Evolutionary conservation across 2,113 vertebrate genomes (phyloP).

Genomic region (Mus pahari): DNA sequence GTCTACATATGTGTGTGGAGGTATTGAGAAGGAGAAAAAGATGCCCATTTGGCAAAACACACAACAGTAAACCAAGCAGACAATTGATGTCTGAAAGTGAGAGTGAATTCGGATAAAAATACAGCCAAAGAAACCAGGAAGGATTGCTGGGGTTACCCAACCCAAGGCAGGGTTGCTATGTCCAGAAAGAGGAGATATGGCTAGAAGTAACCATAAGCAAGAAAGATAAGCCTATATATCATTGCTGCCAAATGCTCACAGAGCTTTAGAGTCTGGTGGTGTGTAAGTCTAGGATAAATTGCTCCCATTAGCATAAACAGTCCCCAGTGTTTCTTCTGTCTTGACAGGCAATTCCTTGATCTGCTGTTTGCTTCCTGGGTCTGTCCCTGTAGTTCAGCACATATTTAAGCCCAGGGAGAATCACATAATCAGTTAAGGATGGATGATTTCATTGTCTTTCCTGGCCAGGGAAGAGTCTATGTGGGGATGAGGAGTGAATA

Average conservation of each 20-base stretch:
- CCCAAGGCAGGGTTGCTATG: background rate
- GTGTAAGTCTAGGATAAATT: background rate
- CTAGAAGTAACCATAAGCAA: background rate
- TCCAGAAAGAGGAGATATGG: background rate
- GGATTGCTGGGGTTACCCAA: background rate
- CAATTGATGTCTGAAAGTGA: background rate
- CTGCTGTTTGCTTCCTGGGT: background rate
- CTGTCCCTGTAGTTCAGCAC: background rate
- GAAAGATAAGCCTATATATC: background rate
- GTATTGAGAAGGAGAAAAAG: background rate
- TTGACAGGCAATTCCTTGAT: slow-evolving; percentile 21
- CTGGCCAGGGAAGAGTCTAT: background rate
- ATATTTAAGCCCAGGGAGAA: background rate
- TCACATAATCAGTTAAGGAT: background rate
- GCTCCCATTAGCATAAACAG: slow-evolving; percentile 10
- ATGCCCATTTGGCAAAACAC: background rate
- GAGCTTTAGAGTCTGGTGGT: slow-evolving; percentile 7
- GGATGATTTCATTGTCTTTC: background rate
- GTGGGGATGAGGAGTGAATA: background rate
- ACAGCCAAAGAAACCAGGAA: background rate
- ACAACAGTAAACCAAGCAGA: background rate
- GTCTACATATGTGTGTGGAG: background rate
- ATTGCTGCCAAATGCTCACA: background rate
- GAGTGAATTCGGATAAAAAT: background rate
- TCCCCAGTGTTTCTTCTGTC: background rate